These are phyloP conservation scores for Esox niger DNA, from an alignment of 2,113 vertebrate species.

Conservation along the genomic window DNA sequence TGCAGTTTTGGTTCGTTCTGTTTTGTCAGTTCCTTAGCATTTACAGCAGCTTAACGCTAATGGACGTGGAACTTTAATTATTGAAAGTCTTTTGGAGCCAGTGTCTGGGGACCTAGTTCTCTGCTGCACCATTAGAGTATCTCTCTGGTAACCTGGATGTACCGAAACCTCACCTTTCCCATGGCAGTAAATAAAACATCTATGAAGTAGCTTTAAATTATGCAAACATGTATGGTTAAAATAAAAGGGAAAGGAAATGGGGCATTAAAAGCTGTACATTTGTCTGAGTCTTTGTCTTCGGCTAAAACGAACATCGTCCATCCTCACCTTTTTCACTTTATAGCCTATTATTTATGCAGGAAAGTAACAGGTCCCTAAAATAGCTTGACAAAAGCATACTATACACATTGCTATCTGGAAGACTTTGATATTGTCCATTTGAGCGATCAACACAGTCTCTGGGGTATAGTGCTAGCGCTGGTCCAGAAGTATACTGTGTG, in stretches of 20 bases:
- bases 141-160: conserved; percentile 30
- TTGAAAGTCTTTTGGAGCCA: background rate
- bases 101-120: background rate
- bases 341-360: background rate
- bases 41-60: background rate
- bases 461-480: too few species aligned
- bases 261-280: conserved; percentile 60
- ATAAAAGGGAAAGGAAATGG: conserved; percentile 57
- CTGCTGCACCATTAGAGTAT: conserved; percentile 25
- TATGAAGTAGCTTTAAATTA: conserved; percentile 62
- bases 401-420: background rate
- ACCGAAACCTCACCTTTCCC: conserved; percentile 20
- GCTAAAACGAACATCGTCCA: conserved; percentile 37
- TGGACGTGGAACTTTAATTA: background rate
- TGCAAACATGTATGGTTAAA: conserved; percentile 50
- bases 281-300: conserved; percentile 45
- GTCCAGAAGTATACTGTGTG: too few species aligned
- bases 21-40: background rate
- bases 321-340: background rate
- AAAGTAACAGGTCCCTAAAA: background rate
- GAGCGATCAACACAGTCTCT: background rate
- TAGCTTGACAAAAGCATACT: background rate
- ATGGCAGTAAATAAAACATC: conserved; percentile 61
- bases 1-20: background rate
- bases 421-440: background rate